Evolutionary conservation across 2,113 vertebrate species (phyloP), one percentile per base, ranked within the genome.

Genomic region (Cinclus cinclus): DNA sequence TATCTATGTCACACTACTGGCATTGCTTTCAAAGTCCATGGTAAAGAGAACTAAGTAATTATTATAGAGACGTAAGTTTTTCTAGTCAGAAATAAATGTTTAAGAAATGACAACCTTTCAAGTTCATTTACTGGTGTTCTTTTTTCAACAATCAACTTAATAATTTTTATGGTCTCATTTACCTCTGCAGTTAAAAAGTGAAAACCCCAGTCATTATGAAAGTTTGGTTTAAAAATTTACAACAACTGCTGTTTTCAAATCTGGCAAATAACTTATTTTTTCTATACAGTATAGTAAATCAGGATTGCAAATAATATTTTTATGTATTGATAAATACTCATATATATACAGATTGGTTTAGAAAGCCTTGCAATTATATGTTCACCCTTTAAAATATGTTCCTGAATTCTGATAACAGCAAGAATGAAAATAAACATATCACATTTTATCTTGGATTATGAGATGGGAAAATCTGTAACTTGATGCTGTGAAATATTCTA

Each of bases 191-290:
- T 55, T 64, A 13, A 92, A 82, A 79, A 83, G 64, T 30, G 50
- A 52, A 52, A 24, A 0, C 1, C 0, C 4, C 4, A 42, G 7
- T 39, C 13, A 33, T 4, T 71, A 24, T 24, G 76, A 56, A 79
- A 64, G 10, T 42, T 80, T 39, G 23, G 8, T 42, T 86, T 50
- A 31, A 79, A 85, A 85, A 86, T 42, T 21, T 35, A 6, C 47
- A 82, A 6, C 10, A 64, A 68, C 15, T 50, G 9, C 3, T 10
- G 41, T 58, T 67, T 41, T 58, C 19, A 63, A 63, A 67, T 33
- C 35, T 79, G 33, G 31, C 2, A 77, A 75, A 76, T 63, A 22
- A 67, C 6, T 59, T 50, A 27, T 30, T 82, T 89, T 44, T 82
- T 25, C 22, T 64, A 7, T 28, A 37, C 3, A 62, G 4, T n/a